Evolutionary conservation across 2,113 vertebrate genomes (phyloP).

Genomic region (Atractosteus spatula): DNA sequence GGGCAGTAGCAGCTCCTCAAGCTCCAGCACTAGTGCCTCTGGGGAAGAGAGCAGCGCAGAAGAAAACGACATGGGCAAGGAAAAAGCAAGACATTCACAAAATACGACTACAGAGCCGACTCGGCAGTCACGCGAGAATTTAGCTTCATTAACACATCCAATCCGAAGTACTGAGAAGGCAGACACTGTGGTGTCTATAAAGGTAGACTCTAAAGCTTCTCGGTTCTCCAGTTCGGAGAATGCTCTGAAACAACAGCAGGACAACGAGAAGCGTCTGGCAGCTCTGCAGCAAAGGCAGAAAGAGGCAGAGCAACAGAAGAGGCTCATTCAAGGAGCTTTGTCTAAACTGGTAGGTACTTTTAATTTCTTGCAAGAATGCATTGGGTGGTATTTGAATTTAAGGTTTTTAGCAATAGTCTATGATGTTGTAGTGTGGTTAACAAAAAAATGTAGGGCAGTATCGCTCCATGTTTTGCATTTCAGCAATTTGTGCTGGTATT

Average conservation of each 20-base stretch:
- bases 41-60: not conserved
- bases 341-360: conserved; percentile 72
- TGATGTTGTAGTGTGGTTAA: too few species aligned
- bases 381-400: too few species aligned
- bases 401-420: too few species aligned
- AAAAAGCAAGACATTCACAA: not conserved
- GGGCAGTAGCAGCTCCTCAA: conserved; percentile 2
- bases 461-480: too few species aligned
- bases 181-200: not conserved
- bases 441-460: too few species aligned
- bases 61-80: not conserved
- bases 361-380: not conserved
- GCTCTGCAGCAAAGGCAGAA: conserved; percentile 77
- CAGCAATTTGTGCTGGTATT: too few species aligned
- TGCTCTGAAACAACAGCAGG: conserved; percentile 63
- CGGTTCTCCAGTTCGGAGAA: not conserved
- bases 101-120: not conserved
- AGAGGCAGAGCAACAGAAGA: conserved; percentile 74
- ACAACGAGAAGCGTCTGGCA: conserved; percentile 82
- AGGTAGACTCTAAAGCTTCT: too few species aligned
- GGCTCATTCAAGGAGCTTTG: conserved; percentile 81
- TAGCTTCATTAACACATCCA: not conserved
- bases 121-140: conserved; percentile 2
- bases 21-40: not conserved
- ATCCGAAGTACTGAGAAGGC: not conserved